A percentile compares a stretch with the other conserved stretches of the same genome.
Conservation (phyloP, 1,140 invertebrate species). For the Drosophila ercepeae region DNA sequence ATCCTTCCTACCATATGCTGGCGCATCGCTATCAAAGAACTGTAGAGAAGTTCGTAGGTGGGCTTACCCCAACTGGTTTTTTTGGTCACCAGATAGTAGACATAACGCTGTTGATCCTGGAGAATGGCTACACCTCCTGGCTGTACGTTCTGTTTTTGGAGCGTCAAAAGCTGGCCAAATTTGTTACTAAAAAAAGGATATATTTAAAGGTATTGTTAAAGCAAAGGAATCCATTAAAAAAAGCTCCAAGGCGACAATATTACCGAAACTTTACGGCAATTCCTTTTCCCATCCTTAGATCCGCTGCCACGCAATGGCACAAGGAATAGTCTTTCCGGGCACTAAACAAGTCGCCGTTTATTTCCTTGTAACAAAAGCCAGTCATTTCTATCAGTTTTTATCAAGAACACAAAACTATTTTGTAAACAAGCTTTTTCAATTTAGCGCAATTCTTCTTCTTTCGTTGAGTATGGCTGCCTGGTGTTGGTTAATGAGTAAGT, state of each 20-base stretch:
- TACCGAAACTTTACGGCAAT: slow-evolving; percentile 85
- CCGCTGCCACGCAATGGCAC: slow-evolving; percentile 87
- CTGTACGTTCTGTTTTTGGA: slow-evolving; percentile 76
- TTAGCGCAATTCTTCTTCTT: slow-evolving; percentile 19
- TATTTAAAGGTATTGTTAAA: too few species aligned
- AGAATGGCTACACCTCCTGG: slow-evolving; percentile 86
- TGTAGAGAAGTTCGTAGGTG: slow-evolving; percentile 82
- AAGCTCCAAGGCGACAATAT: background rate
- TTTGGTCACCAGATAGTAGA: slow-evolving; percentile 86
- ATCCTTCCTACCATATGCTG: slow-evolving; percentile 77
- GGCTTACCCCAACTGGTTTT: slow-evolving; percentile 83
- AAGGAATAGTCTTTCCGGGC: slow-evolving; percentile 84
- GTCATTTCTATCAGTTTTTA: slow-evolving; percentile 33
- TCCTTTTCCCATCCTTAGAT: slow-evolving; percentile 86
- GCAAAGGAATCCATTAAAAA: too few species aligned
- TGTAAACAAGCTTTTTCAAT: slow-evolving; percentile 19
- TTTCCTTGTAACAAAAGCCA: slow-evolving; percentile 67
- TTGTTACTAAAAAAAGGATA: slow-evolving; percentile 49
- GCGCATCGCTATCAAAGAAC: slow-evolving; percentile 81
- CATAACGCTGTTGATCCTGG: slow-evolving; percentile 81
- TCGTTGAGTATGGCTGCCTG: slow-evolving; percentile 13
- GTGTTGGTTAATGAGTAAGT: slow-evolving; percentile 19
- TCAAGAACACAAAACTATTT: background rate
- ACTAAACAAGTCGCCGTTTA: slow-evolving; percentile 86
- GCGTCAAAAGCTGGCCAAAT: slow-evolving; percentile 78